Evolutionary conservation across 1,140 invertebrate species (phyloP), one percentile per base, ranked within the genome.

Genomic region (Macrosteles quadrilineatus): DNA sequence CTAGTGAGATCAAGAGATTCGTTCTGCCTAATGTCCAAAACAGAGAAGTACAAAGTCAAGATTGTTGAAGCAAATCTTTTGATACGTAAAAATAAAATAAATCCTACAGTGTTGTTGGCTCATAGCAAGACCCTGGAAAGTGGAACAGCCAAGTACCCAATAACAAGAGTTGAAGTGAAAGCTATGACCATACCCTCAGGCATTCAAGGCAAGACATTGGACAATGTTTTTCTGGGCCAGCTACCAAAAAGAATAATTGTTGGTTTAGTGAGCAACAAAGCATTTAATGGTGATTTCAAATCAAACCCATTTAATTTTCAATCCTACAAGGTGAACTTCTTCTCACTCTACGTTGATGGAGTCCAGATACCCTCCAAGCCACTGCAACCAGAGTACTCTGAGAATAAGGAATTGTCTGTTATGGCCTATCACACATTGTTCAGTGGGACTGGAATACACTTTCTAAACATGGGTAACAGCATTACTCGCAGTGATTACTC

Each of bases 231-330:
- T 64, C 50, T 80, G 6, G 78, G 78, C 9, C 77, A 79, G 73
- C 57, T 81, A 65, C 79, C 80, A 2, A 79, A 80, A 73, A 65
- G 76, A 69, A 76, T 80, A 55, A 77, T 81, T 69, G 40, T 80
- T 19, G 77, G 78, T 25, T 79, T 83, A 73, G 77, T 81, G n/a
- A 59, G 76, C 53, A 80, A 80, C 73, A 67, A 71, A 69, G 77
- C 78, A 4, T 82, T 79, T 67, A 82, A 81, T 69, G 80, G 80
- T 21, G 73, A 73, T 71, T 69, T 68, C 29, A 71, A 19, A 19
- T 55, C 72, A 29, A 82, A 82, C 70, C 80, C 80, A 0, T 81
- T 78, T 69, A 76, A 79, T 73, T 81, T 82, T 74, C 62, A 78
- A 70, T 72, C 80, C 73, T 77, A 73, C 74, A 53, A 71, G 27